Base-by-base conservation (phyloP, 2,797 vertebrate genomes). In the Spinus olivaceus region DNA sequence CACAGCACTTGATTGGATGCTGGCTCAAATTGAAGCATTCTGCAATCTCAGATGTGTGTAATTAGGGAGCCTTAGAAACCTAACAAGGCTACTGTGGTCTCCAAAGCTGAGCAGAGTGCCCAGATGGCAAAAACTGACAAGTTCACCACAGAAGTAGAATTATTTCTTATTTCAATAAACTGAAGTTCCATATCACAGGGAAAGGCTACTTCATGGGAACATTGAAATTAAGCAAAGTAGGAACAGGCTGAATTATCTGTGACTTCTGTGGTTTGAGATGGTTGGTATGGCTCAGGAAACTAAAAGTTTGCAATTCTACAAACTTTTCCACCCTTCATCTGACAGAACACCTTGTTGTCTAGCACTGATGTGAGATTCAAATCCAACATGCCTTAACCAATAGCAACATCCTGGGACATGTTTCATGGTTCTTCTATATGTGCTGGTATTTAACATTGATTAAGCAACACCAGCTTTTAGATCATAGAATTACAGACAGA, bases 21-120 rank as follows among this genome's bases (percentile, higher is more conserved):
- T 90, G 69, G 47, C 54, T 96, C 86, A 95, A 97, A 96, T 91
- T 79, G 92, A 95, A 94, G 83, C 91, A 94, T 81, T 94, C 81
- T 67, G 28, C 66, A 93, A 33, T 86, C 86, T 95, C 84, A 95
- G 79, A 73, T 93, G 37, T 81, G 59, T 81, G 63, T 80, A 92
- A 96, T 94, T 95, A 94, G 64, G 72, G 71, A 3, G 10, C 66
- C 71, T 95, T 93, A 83, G 71, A 97, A 96, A 96, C 78, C 57
- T 90, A 91, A 61, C 64, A 91, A 95, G 94, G 84, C 89, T 88
- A 92, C 87, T 86, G 32, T 27, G 35, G 82, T 81, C 82, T 91
- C 61, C 65, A 82, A 95, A 95, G 74, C 61, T 41, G n/a, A 47
- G 46, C 54, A 25, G 54, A 93, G 37, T 22, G 2, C 73, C 94